Conservation (phyloP, 30 jellyfish, hydroid and myxozoan genomes). For the Pseudorhiza aurosa region DNA sequence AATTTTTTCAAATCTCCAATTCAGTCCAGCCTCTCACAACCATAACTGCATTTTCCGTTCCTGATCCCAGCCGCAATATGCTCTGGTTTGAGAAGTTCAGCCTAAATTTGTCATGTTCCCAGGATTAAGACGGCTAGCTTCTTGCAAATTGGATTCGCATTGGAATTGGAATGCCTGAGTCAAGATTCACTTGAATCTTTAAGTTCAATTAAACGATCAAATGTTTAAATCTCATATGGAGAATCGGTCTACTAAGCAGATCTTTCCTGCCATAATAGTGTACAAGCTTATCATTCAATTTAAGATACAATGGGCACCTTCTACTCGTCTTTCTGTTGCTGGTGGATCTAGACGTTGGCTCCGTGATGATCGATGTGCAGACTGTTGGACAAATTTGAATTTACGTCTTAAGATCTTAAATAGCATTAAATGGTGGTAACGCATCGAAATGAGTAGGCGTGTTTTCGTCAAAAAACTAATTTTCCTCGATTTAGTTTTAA, state of each 20-base stretch:
- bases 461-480: background rate
- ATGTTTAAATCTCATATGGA: background rate
- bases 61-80: no score
- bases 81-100: no score
- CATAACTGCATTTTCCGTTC: no score
- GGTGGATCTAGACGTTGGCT: background rate
- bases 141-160: background rate
- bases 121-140: background rate
- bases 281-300: background rate
- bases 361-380: background rate
- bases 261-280: background rate
- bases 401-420: background rate
- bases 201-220: background rate
- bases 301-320: background rate
- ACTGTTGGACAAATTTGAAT: background rate
- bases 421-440: background rate
- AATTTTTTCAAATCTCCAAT: no score
- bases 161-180: background rate
- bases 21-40: no score
- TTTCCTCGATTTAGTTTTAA: background rate
- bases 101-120: background rate
- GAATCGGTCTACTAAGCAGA: background rate
- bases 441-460: slow-evolving; percentile 3
- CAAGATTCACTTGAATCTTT: background rate
- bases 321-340: background rate